A percentile compares a stretch with the other conserved stretches of the same genome.
Conservation (phyloP, 2,888 invertebrate genomes). For the Nebria brevicollis region DNA sequence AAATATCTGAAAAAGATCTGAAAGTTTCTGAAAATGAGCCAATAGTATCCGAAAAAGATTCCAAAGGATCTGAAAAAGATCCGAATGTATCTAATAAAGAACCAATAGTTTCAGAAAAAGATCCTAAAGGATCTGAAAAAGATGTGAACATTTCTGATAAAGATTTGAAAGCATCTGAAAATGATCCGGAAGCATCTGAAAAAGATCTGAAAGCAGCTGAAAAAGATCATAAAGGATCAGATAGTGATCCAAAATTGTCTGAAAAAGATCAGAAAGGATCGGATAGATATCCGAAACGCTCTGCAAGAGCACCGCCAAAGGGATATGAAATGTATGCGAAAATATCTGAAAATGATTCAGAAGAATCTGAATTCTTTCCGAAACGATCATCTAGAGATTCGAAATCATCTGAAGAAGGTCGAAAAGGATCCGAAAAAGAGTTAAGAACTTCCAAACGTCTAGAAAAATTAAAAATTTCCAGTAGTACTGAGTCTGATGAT, state of each 20-base stretch:
- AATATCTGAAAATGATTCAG: constrained; percentile 3
- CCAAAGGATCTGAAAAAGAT: background rate
- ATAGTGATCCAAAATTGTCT: constrained; percentile 11
- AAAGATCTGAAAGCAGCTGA: background rate
- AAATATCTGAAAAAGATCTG: background rate
- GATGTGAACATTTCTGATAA: background rate
- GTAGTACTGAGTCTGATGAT: background rate
- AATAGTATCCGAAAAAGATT: background rate
- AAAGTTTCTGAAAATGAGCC: background rate
- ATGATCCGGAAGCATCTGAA: background rate
- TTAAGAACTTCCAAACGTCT: constrained; percentile 6
- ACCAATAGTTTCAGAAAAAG: background rate
- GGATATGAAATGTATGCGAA: background rate
- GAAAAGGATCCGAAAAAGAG: constrained; percentile 13
- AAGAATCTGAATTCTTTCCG: background rate
- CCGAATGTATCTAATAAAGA: background rate
- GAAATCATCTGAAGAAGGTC: constrained; percentile 22
- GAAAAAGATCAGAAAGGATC: background rate
- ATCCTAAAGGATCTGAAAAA: background rate
- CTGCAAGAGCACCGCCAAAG: background rate
- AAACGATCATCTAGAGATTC: background rate
- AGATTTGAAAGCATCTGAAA: constrained; percentile 9
- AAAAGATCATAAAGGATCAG: background rate
- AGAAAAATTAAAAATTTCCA: constrained; percentile 3
- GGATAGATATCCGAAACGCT: background rate